Evolutionary conservation across 2,888 invertebrate genomes (phyloP).

Genomic region (Drosophila mimetica): DNA sequence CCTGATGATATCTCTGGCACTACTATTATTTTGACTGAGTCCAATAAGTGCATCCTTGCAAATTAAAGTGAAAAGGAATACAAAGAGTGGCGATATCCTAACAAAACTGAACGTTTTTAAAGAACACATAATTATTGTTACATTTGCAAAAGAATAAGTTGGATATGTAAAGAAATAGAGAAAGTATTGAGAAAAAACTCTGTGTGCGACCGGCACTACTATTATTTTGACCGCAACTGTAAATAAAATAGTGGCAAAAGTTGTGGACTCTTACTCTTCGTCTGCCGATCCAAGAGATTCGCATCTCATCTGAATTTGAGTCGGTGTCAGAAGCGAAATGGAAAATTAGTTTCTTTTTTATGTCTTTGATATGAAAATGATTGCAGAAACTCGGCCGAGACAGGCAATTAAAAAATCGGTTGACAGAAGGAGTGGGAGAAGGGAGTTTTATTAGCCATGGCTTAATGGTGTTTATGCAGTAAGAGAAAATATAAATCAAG

Average conservation of each 20-base stretch:
- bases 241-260: conserved; percentile 73
- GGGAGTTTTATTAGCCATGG: conserved; percentile 19
- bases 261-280: conserved; percentile 23
- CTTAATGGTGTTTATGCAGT: conserved; percentile 6
- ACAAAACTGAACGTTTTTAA: too few species aligned
- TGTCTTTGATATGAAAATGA: conserved; percentile 51
- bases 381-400: conserved; percentile 46
- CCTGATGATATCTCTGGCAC: too few species aligned
- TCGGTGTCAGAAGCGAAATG: conserved; percentile 58
- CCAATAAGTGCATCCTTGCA: too few species aligned
- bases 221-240: too few species aligned
- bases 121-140: too few species aligned
- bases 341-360: conserved; percentile 55
- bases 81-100: too few species aligned
- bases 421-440: conserved; percentile 12
- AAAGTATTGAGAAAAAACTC: too few species aligned
- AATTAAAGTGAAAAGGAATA: too few species aligned
- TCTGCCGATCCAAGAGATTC: conserved; percentile 20
- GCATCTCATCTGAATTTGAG: conserved; percentile 23
- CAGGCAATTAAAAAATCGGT: conserved; percentile 64
- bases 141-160: too few species aligned
- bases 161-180: too few species aligned
- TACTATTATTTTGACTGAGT: too few species aligned
- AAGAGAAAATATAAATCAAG: background rate
- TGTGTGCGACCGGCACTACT: too few species aligned